A percentile compares a stretch with the other conserved stretches of the same genome.
These are phyloP conservation scores for Corvus hawaiiensis DNA, from an alignment of 2,113 vertebrate genomes.

Conservation along the genomic window DNA sequence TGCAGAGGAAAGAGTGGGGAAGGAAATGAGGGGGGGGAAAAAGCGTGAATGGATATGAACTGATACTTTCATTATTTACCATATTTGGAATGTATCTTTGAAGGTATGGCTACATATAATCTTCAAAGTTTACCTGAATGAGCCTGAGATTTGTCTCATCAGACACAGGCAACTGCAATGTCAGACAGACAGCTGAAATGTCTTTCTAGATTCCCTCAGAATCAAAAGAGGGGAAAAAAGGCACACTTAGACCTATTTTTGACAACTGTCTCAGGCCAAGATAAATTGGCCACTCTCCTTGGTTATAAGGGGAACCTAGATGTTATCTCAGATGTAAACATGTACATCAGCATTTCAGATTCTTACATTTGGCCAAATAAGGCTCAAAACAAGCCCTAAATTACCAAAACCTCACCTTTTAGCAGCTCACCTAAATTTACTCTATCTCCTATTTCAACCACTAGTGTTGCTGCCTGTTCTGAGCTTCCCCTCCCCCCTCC, in stretches of 20 bases:
- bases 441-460: not conserved
- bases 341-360: not conserved
- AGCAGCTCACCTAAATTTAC: not conserved
- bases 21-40: fast-evolving
- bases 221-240: not conserved
- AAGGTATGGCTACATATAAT: not conserved
- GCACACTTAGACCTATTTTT: not conserved
- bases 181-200: not conserved
- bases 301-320: not conserved
- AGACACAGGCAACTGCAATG: not conserved
- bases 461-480: too few species aligned
- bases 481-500: too few species aligned
- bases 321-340: not conserved
- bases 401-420: not conserved
- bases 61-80: not conserved
- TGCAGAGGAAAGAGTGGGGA: not conserved
- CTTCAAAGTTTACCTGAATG: not conserved
- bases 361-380: not conserved
- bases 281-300: not conserved
- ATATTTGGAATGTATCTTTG: not conserved
- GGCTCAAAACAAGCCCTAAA: not conserved
- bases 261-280: not conserved
- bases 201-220: not conserved
- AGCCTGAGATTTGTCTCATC: not conserved
- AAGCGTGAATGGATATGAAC: not conserved